Percentiles rank a stretch among this genome's conserved stretches.
phyloP scores from a whole-genome alignment of 2,113 vertebrate genomes.

The Dryoscopus gambensis region DNA sequence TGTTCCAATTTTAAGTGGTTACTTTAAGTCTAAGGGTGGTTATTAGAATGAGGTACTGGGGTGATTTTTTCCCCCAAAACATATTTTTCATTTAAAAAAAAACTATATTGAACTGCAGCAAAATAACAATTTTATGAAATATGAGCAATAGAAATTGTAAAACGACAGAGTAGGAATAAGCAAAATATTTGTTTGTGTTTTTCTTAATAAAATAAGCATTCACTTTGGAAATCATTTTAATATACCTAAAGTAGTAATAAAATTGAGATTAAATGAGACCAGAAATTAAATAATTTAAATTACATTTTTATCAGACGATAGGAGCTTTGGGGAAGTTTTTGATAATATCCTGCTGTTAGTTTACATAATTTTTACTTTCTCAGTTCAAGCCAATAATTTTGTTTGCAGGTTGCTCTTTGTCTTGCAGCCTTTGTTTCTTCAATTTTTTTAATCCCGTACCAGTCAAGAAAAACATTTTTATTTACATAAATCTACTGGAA shows the following conservation, averaged over 20 bases:
- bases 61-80: background rate
- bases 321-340: background rate
- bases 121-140: background rate
- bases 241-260: background rate
- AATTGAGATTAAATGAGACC: background rate
- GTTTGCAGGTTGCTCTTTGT: background rate
- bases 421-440: background rate
- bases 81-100: background rate
- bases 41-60: background rate
- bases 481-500: background rate
- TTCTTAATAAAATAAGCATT: background rate
- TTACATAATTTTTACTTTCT: background rate
- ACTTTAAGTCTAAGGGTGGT: background rate
- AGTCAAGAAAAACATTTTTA: background rate
- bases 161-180: background rate
- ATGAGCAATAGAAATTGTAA: background rate
- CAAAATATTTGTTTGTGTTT: background rate
- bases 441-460: background rate
- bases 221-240: background rate
- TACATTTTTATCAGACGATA: background rate
- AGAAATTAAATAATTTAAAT: background rate
- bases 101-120: background rate
- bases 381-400: background rate
- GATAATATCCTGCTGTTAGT: background rate
- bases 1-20: background rate